Conservation (phyloP, 2,113 vertebrate genomes). For the Hippocampus zosterae region DNA sequence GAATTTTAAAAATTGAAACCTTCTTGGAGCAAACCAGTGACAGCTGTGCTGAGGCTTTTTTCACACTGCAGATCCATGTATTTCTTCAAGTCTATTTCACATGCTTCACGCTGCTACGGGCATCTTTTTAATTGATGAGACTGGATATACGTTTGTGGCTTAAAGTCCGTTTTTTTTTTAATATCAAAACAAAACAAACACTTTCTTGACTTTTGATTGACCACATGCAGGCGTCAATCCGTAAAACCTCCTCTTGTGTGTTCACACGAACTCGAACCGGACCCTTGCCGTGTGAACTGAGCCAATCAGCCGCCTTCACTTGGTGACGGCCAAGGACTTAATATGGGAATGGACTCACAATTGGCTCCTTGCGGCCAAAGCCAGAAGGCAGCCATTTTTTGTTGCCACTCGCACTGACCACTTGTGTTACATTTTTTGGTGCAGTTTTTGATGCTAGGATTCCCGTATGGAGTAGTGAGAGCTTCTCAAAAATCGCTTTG, state of each 20-base stretch:
- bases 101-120: not conserved
- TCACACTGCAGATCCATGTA: constrained; percentile 32
- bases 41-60: constrained; percentile 20
- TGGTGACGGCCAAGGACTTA: not conserved
- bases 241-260: not conserved
- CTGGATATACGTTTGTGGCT: not conserved
- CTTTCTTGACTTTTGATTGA: not conserved
- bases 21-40: constrained; percentile 38
- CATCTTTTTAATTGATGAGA: not conserved
- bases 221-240: not conserved
- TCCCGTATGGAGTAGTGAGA: too few species aligned
- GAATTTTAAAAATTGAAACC: constrained; percentile 55
- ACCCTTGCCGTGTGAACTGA: constrained; percentile 24
- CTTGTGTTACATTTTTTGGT: too few species aligned
- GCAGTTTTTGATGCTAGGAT: too few species aligned
- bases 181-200: not conserved
- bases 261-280: not conserved
- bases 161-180: not conserved
- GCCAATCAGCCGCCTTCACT: not conserved
- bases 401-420: too few species aligned
- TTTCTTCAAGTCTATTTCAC: not conserved
- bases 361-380: too few species aligned
- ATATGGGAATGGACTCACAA: too few species aligned
- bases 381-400: too few species aligned
- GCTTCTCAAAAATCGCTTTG: too few species aligned